Evolutionary conservation across 2,888 invertebrate genomes (phyloP), one percentile per base, ranked within the genome.

Genomic region (Rhimphoctona megacephalus): DNA sequence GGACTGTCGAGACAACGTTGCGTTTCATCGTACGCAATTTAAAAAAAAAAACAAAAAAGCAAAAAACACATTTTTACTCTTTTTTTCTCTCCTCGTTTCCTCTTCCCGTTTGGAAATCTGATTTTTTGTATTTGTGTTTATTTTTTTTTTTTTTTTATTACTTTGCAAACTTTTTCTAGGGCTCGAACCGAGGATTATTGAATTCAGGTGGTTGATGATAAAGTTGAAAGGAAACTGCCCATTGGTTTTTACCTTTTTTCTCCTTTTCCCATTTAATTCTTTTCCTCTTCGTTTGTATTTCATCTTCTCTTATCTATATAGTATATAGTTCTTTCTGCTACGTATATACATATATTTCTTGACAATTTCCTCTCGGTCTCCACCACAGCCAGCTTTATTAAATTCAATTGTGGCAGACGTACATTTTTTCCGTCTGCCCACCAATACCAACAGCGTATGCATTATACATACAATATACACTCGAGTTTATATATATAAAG

Each of bases 341-440:
- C 46, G 25, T 52, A 4, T 73, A 79, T 54, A 67, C 67, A 46
- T 74, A 61, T 67, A 57, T 76, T 54, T 66, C 85, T 79, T 81
- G 82, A 77, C 83, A 85, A 85, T 85, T 83, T 85, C 76, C 76
- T 64, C 83, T 69, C 78, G 79, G 74, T 69, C 79, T 70, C 46
- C 77, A n/a, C 17, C 54, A 46, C 72, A 30, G 67, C 61, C 66
- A 66, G 85, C 70, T 82, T 85, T 85, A 85, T 85, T 83, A 83
- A 83, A 85, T 85, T 76, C 85, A 85, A 85, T 85, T 83, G 85
- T 85, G 85, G 64, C 83, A 64, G 85, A 85, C 85, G 69, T 79
- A 82, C 69, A 69, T 54, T 80, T 85, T 78, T 81, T 81, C 36
- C 52, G 57, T 74, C 81, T 74, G 66, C 19, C 6, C 69, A 43